Conservation (phyloP, 2,113 vertebrate species). For the Nanorana parkeri region DNA sequence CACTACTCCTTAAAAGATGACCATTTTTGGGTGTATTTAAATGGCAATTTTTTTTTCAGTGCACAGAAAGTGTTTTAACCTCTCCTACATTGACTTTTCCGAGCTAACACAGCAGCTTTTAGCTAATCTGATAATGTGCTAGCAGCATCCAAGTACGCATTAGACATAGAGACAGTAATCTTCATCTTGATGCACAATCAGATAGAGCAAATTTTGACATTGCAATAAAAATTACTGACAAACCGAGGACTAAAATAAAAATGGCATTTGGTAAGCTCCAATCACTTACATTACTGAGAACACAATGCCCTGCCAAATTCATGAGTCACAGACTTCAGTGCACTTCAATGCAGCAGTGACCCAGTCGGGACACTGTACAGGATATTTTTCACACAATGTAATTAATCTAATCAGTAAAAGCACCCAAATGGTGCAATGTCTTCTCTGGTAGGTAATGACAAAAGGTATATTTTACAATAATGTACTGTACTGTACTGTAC, state of each 20-base stretch:
- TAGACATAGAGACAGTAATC: slow-evolving; percentile 13
- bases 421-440: too few species aligned
- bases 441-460: too few species aligned
- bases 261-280: slow-evolving; percentile 10
- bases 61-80: neutral
- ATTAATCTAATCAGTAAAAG: slow-evolving; percentile 9
- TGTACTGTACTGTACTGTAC: neutral
- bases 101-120: neutral
- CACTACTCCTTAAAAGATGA: too few species aligned
- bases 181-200: slow-evolving; percentile 24
- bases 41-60: neutral
- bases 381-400: neutral
- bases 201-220: slow-evolving; percentile 28
- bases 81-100: neutral
- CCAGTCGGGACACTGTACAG: slow-evolving; percentile 4
- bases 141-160: neutral
- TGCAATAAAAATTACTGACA: slow-evolving; percentile 40
- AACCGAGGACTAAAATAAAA: slow-evolving; percentile 22
- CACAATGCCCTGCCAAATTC: slow-evolving; percentile 39
- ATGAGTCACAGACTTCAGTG: slow-evolving; percentile 18
- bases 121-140: neutral
- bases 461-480: too few species aligned
- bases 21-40: too few species aligned
- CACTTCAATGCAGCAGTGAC: slow-evolving; percentile 17
- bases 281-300: slow-evolving; percentile 24